Base-by-base conservation (phyloP, 1,140 invertebrate genomes). In the Drosophila takahashii region DNA sequence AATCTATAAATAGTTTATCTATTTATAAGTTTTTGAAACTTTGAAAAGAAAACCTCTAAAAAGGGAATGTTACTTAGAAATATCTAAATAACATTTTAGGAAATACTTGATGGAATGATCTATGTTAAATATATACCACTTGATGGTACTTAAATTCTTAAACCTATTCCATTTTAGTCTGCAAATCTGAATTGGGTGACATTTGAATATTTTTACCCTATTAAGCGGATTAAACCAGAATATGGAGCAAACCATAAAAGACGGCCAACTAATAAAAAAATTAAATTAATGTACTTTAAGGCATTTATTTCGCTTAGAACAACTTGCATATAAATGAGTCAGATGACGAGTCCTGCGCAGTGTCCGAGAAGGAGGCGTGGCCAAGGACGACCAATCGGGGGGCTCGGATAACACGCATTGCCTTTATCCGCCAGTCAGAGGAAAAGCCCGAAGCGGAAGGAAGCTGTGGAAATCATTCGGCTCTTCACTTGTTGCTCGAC, bases 381-480 rank as follows among this genome's bases (percentile, higher is more conserved):
- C 61, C 36, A 8, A 34, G 22, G 9, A 52, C 26, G 3, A 42
- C 83, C 83, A 87, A 87, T 87, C 7, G 16, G 3, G 44, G 39
- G 11, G n/a, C n/a, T 7, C 79, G 84, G 84, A 87, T 89, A 87
- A 67, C 48, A 89, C 83, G 83, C 84, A 89, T 22, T 53, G 16
- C 22, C 57, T 29, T 66, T 89, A 89, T 89, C 84, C 79, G 52
- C 83, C 83, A 89, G 71, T 89, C 61, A 83, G 59, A 83, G 61
- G 41, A 48, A 44, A 13, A 45, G 6, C 10, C 56, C 51, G 48
- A 60, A 70, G 37, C 67, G 39, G 13, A 41, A 52, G 71, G 84
- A 89, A 62, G 83, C 83, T 83, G 84, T 7, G 39, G 11, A 36
- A 34, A 16, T 37, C 10, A 48, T 37, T 77, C 61, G 58, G 59